These are phyloP conservation scores for Azorinus chamasolen DNA, from an alignment of 2,888 invertebrate species.

Conservation along the genomic window DNA sequence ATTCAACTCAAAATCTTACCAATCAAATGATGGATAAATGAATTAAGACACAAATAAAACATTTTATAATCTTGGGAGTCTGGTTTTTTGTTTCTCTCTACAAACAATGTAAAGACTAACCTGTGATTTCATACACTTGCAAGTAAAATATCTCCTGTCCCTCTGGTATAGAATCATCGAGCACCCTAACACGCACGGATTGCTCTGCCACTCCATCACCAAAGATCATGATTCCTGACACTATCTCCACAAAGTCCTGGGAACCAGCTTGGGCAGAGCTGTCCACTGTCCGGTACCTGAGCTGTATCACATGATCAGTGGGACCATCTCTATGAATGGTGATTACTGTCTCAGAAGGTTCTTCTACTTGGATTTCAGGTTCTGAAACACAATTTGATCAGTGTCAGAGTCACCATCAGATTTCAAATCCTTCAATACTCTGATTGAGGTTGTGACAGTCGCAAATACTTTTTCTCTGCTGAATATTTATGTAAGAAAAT, in stretches of 20 bases:
- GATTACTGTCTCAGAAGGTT: slow-evolving; percentile 73
- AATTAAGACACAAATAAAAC: too few relatives aligned
- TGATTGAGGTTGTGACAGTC: too few relatives aligned
- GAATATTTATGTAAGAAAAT: too few relatives aligned
- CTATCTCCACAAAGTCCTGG: slow-evolving; percentile 74
- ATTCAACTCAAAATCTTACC: too few relatives aligned
- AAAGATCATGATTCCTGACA: slow-evolving; percentile 73
- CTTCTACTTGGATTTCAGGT: slow-evolving; percentile 60
- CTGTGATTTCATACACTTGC: slow-evolving; percentile 81
- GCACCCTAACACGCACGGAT: slow-evolving; percentile 69
- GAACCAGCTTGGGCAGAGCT: slow-evolving; percentile 74
- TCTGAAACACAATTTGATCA: too few relatives aligned
- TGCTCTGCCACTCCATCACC: slow-evolving; percentile 74
- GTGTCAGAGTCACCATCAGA: too few relatives aligned
- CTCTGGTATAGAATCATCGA: slow-evolving; percentile 81
- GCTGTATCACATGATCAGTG: slow-evolving; percentile 57
- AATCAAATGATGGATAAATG: too few relatives aligned
- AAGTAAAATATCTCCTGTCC: slow-evolving; percentile 82
- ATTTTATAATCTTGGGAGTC: not conserved
- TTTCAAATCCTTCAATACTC: too few relatives aligned
- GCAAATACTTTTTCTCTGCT: too few relatives aligned
- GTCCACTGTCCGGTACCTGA: slow-evolving; percentile 81
- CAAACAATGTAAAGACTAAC: slow-evolving; percentile 62
- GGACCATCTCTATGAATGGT: slow-evolving; percentile 78
- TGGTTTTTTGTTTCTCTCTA: too few relatives aligned